Conservation (phyloP, 2,113 vertebrate genomes). For the Coreoperca whiteheadi region DNA sequence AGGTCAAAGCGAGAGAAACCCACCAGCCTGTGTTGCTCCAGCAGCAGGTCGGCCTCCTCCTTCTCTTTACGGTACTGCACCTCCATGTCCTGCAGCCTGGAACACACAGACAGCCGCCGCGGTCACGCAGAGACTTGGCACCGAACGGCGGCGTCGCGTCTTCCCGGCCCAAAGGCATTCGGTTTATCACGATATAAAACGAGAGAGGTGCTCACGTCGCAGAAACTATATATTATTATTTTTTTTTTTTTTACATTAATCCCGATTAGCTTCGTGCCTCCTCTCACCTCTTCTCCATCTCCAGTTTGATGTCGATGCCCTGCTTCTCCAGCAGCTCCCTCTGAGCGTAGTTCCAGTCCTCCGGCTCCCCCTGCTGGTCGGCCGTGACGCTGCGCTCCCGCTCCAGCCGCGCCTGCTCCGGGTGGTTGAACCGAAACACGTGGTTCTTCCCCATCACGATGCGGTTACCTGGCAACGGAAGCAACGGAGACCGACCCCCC, state of each 20-base stretch:
- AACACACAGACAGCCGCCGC: no score
- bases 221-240: no score
- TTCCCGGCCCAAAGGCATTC: no score
- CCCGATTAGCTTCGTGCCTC: no score
- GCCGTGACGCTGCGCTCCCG: slow-evolving; percentile 84
- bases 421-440: slow-evolving; percentile 93
- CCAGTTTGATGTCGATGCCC: slow-evolving; percentile 92
- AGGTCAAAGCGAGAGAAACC: slow-evolving; percentile 8
- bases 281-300: slow-evolving; percentile 91
- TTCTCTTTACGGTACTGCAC: slow-evolving; percentile 90
- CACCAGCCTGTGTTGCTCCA: slow-evolving; percentile 93
- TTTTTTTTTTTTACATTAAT: no score
- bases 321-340: slow-evolving; percentile 90
- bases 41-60: slow-evolving; percentile 90
- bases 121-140: no score
- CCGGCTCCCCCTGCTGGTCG: slow-evolving; percentile 86
- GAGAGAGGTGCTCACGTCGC: no score
- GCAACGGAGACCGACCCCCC: neutral
- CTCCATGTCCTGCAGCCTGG: slow-evolving; percentile 91
- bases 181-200: no score
- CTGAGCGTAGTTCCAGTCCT: slow-evolving; percentile 95
- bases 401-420: slow-evolving; percentile 90
- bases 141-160: no score
- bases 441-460: slow-evolving; percentile 95
- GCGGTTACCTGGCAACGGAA: slow-evolving; percentile 84